Evolutionary conservation across 2,797 vertebrate species (phyloP).

Genomic region (Argentina silus): DNA sequence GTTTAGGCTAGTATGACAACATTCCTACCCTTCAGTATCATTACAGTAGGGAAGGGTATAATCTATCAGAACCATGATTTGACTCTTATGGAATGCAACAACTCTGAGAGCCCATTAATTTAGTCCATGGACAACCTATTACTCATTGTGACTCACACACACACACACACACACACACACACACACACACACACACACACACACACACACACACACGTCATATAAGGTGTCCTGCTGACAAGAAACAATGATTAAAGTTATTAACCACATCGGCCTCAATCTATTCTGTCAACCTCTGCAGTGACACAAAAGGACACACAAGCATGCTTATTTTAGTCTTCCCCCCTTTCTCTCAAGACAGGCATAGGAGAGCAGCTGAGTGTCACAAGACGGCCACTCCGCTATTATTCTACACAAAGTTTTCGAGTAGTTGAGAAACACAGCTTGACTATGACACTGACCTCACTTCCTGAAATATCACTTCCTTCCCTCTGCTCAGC

Average conservation of each 20-base stretch:
- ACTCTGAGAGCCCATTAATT: conserved; percentile 37
- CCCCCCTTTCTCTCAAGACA: no score
- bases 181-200: conserved; percentile 18
- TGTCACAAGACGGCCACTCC: background rate
- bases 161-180: conserved; percentile 27
- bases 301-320: background rate
- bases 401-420: background rate
- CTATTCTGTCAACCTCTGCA: background rate
- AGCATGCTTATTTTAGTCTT: no score
- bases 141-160: conserved; percentile 34
- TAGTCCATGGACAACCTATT: conserved; percentile 10
- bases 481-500: conserved; percentile 58
- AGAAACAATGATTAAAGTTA: background rate
- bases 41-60: conserved; percentile 35
- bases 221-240: background rate
- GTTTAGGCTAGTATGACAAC: conserved; percentile 13
- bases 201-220: conserved; percentile 21
- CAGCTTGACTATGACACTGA: conserved; percentile 47
- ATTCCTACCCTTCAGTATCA: conserved; percentile 38
- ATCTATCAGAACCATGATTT: conserved; percentile 47
- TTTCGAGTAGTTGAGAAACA: conserved; percentile 27
- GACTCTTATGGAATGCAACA: conserved; percentile 51
- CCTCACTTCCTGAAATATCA: conserved; percentile 62
- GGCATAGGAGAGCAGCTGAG: background rate
- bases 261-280: conserved; percentile 5